Percentiles rank a stretch among this genome's conserved stretches.
phyloP scores from a whole-genome alignment of 2,797 vertebrate species.

The Choloepus didactylus region DNA sequence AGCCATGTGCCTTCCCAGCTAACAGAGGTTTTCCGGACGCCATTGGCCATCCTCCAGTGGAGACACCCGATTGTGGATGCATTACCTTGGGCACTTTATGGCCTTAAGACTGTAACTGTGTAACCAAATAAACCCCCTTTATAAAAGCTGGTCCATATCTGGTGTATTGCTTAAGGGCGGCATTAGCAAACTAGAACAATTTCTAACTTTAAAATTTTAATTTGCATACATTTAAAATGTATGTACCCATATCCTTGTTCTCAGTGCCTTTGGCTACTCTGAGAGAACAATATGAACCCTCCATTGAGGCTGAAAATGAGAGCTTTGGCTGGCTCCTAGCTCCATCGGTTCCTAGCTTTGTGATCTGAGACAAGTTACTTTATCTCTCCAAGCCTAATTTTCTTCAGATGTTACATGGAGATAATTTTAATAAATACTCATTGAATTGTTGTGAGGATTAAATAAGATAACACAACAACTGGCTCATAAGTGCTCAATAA shows the following conservation, averaged over 20 bases:
- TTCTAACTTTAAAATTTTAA: constrained; percentile 33
- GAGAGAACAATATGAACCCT: not conserved
- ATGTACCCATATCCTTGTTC: not conserved
- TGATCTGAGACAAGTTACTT: not conserved
- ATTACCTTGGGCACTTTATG: too few species aligned
- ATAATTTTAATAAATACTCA: not conserved
- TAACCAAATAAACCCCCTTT: too few species aligned
- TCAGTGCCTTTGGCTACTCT: not conserved
- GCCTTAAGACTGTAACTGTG: too few species aligned
- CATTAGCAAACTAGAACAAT: too few species aligned
- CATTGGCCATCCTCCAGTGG: too few species aligned
- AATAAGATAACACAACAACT: not conserved
- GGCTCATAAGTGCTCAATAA: constrained; percentile 37
- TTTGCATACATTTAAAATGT: not conserved
- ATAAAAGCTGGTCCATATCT: too few species aligned
- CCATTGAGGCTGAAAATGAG: not conserved
- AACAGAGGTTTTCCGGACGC: too few species aligned
- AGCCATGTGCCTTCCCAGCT: too few species aligned
- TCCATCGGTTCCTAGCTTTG: not conserved
- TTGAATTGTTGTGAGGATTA: constrained; percentile 24
- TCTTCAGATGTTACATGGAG: constrained; percentile 18
- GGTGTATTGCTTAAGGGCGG: too few species aligned
- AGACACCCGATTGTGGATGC: too few species aligned
- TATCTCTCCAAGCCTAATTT: not conserved
- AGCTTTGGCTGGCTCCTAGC: not conserved